Evolutionary conservation across 2,113 vertebrate species (phyloP).

Genomic region (Helogale parvula): DNA sequence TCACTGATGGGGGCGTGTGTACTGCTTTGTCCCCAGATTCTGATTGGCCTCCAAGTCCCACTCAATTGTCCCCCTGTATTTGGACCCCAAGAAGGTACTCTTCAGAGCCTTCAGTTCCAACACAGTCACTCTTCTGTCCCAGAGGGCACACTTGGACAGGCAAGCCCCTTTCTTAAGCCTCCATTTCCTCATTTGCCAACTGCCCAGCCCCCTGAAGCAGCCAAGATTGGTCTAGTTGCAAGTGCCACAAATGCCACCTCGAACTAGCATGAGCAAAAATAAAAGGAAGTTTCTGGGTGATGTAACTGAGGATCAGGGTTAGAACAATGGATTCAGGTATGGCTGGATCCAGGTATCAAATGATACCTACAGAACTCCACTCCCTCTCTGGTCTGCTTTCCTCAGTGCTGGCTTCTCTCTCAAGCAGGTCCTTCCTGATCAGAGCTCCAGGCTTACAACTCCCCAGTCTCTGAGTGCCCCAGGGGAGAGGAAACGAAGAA

Average conservation of each 20-base stretch:
- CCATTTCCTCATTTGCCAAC: background rate
- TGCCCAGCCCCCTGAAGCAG: background rate
- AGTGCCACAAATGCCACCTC: background rate
- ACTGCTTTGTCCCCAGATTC: background rate
- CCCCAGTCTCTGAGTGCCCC: slow-evolving; percentile 41
- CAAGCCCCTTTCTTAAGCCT: background rate
- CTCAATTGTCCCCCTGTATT: background rate
- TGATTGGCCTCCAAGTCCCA: background rate
- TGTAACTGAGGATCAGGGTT: background rate
- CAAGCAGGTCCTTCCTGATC: background rate
- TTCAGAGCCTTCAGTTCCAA: background rate
- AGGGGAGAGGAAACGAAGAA: background rate
- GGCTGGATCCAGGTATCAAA: background rate
- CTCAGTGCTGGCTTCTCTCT: background rate
- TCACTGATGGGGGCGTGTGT: background rate
- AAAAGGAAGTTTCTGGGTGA: background rate
- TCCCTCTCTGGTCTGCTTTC: background rate
- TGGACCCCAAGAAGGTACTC: background rate
- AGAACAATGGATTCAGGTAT: background rate
- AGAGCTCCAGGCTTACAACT: background rate
- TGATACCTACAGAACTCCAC: background rate
- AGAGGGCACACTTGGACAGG: background rate
- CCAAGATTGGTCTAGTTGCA: background rate
- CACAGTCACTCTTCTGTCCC: background rate
- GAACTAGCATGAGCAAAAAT: background rate